Conservation (phyloP, 1,140 invertebrate genomes). For the Drosophila baimaii region DNA sequence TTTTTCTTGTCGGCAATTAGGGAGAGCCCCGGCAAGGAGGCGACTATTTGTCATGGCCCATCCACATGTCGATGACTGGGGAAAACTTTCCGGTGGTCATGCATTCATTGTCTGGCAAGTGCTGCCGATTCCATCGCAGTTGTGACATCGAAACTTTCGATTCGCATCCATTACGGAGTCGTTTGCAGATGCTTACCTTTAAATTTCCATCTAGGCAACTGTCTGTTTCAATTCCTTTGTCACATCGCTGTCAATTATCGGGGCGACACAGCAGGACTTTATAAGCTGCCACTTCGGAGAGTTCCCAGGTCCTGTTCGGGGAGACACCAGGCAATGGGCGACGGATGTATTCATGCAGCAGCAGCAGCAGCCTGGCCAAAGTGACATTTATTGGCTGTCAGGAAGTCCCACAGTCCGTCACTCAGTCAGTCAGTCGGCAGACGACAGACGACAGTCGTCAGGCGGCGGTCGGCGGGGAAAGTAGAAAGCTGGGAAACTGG, state of each 20-base stretch:
- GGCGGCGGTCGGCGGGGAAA: neutral
- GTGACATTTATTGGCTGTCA: constrained; percentile 79
- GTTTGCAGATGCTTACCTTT: constrained; percentile 40
- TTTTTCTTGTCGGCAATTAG: constrained; percentile 37
- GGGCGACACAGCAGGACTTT: constrained; percentile 70
- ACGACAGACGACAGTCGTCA: neutral
- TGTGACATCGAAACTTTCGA: constrained; percentile 13
- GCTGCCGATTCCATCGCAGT: neutral
- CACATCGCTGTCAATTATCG: constrained; percentile 75
- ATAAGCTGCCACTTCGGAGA: constrained; percentile 72
- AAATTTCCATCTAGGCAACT: constrained; percentile 46
- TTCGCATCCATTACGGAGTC: neutral
- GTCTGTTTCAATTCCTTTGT: constrained; percentile 67
- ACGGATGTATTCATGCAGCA: constrained; percentile 52
- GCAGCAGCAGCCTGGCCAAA: constrained; percentile 62
- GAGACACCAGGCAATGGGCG: constrained; percentile 27
- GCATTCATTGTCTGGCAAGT: constrained; percentile 22
- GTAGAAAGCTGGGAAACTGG: neutral
- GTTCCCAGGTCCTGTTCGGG: constrained; percentile 35
- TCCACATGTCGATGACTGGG: constrained; percentile 45
- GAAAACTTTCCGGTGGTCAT: constrained; percentile 15
- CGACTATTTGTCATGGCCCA: constrained; percentile 39
- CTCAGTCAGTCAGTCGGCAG: constrained; percentile 24
- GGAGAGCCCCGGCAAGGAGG: neutral
- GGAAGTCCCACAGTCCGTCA: constrained; percentile 48